Conservation (phyloP, 2,888 invertebrate genomes). For the Heliothis peltigera region DNA sequence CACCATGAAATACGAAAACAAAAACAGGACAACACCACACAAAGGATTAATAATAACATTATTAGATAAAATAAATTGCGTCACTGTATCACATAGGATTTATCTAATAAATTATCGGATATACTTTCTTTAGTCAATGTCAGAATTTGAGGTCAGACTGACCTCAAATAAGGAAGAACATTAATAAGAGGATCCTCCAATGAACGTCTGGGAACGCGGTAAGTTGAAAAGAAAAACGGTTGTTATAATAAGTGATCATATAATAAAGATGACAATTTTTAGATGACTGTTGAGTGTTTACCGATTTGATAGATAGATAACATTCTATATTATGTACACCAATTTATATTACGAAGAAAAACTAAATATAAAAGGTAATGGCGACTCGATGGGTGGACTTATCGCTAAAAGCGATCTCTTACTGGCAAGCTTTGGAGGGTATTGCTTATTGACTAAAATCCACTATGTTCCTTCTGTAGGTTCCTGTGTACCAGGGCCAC, state of each 20-base stretch:
- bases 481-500: no score
- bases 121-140: not conserved
- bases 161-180: not conserved
- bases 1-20: not conserved
- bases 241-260: not conserved
- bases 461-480: no score
- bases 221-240: not conserved
- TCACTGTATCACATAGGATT: conserved; percentile 21
- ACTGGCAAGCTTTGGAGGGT: no score
- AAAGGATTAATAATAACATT: conserved; percentile 44
- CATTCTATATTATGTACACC: no score
- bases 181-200: not conserved
- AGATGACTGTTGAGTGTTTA: no score
- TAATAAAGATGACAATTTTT: not conserved
- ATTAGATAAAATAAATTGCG: conserved; percentile 23
- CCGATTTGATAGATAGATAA: no score
- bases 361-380: no score
- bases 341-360: no score
- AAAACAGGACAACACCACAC: not conserved
- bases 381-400: no score
- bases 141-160: not conserved
- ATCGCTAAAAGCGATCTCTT: no score
- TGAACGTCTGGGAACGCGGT: not conserved
- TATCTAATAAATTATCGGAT: conserved; percentile 26
- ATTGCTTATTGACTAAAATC: no score